Evolutionary conservation across 23 tunicate genomes (phyloP).

Genomic region (Ciona savignyi): DNA sequence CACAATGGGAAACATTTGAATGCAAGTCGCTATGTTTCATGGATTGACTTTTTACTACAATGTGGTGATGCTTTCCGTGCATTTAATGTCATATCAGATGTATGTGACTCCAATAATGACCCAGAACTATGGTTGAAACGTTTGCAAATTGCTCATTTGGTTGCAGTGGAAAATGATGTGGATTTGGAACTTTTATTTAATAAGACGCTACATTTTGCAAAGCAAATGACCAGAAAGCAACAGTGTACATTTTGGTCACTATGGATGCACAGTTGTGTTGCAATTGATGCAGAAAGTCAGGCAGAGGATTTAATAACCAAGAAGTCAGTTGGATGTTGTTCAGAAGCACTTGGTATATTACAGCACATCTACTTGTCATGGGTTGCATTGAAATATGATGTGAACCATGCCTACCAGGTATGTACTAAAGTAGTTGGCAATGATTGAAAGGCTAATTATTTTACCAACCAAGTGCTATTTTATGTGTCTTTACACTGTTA

Average conservation of each 20-base stretch:
- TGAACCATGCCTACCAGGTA: slow-evolving; percentile 14
- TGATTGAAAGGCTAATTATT: too few species aligned
- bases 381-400: slow-evolving; percentile 16
- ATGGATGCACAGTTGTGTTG: slow-evolving; percentile 41
- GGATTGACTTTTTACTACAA: slow-evolving; percentile 13
- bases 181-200: not conserved
- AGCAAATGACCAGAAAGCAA: slow-evolving; percentile 1
- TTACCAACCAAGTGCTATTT: too few species aligned
- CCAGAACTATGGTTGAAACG: slow-evolving; percentile 9
- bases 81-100: slow-evolving; percentile 10
- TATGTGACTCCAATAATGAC: slow-evolving; percentile 1
- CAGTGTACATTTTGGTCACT: slow-evolving; percentile 26
- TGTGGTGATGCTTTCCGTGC: slow-evolving; percentile 16
- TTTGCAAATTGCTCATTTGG: not conserved
- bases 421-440: not conserved
- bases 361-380: slow-evolving; percentile 24
- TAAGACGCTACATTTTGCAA: not conserved
- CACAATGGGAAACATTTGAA: slow-evolving; percentile 14
- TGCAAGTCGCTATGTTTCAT: slow-evolving; percentile 7
- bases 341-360: slow-evolving; percentile 10
- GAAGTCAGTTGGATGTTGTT: not conserved
- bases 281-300: slow-evolving; percentile 7
- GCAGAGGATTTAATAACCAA: slow-evolving; percentile 16
- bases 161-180: not conserved
- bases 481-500: too few species aligned